Percentiles rank a stretch among this genome's conserved stretches.
phyloP scores from a whole-genome alignment of 2,888 invertebrate genomes.

The Drosophila kambysellisi region DNA sequence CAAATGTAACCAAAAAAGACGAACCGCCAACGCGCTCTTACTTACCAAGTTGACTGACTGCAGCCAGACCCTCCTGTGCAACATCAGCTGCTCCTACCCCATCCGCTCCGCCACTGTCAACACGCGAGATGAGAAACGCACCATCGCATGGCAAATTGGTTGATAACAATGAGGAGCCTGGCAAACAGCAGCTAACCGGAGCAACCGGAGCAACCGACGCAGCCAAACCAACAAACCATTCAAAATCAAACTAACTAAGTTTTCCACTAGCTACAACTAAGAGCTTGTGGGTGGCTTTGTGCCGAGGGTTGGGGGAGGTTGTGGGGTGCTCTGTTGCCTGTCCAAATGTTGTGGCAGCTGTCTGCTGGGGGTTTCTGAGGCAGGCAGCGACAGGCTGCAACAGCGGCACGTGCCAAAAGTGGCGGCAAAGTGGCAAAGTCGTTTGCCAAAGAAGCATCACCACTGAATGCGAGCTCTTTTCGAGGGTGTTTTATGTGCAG shows the following conservation, averaged over 20 bases:
- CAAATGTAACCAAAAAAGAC: conserved; percentile 62
- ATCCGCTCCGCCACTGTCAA: neutral
- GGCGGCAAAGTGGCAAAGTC: conserved; percentile 61
- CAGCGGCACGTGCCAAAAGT: conserved; percentile 63
- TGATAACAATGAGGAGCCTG: conserved; percentile 65
- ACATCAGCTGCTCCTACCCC: neutral
- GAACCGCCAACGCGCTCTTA: conserved; percentile 49
- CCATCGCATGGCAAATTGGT: conserved; percentile 69
- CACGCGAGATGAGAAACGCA: conserved; percentile 42
- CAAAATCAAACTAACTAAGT: conserved; percentile 73
- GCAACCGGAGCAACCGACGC: conserved; percentile 31
- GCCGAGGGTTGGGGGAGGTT: neutral
- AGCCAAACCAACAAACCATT: conserved; percentile 69
- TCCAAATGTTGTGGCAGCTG: conserved; percentile 54
- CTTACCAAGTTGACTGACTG: conserved; percentile 35
- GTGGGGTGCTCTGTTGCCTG: conserved; percentile 15
- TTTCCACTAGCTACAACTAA: conserved; percentile 35
- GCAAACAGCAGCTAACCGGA: conserved; percentile 36
- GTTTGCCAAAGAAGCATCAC: conserved; percentile 56
- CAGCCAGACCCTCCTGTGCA: neutral
- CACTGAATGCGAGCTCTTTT: conserved; percentile 3
- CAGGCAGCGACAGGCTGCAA: conserved; percentile 9
- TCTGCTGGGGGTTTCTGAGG: conserved; percentile 9
- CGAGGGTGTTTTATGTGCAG: conserved; percentile 8
- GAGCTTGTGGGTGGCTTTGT: conserved; percentile 2